Base-by-base conservation (phyloP, 2,797 vertebrate species). In the Anguilla anguilla region DNA sequence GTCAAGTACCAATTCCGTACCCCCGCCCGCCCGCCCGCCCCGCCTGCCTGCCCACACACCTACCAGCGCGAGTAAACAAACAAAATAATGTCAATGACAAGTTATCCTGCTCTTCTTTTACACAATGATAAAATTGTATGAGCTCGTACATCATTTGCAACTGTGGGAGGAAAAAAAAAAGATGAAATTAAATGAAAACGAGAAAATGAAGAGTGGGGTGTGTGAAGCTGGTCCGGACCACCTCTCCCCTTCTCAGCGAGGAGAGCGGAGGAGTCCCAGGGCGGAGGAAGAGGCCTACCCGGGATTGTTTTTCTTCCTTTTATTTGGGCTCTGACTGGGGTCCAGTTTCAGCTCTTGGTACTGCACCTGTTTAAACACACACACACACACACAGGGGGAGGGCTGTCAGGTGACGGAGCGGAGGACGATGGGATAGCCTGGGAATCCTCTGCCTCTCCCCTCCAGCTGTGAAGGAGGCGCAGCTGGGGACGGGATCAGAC, bases 311-410 rank as follows among this genome's bases (percentile, higher is more conserved):
- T 98, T 99, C 97, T 99, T 99, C 96, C 96, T 98, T 96, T 98
- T 99, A 96, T 96, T 98, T 43, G 98, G 98, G 96, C 98, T 99
- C 93, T 97, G 97, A 94, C 96, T 97, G 94, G 96, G 95, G 94
- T 99, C 98, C 93, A 95, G 96, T 98, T 98, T 99, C 97, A 99
- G 96, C 94, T 99, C 98, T 93, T 97, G 97, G 95, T 98, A 99
- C 91, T 99, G 98, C 97, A 98, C 97, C 98, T 99, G 98, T 98
- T 98, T 96, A 98, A 98, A 99, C 96, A 99, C 93, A 96, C 92
- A 95, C 49, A 86, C 92, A 94, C 92, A 95, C 92, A 95, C 90
- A 93, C 88, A 51, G 49, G 93, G 91, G 93, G 88, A 94, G 88
- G 87, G 88, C 90, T 90, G 94, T 97, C 96, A 97, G 95, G 93